phyloP scores from a whole-genome alignment of 2,888 invertebrate species.

The Pycnomerus fuliginosus region DNA sequence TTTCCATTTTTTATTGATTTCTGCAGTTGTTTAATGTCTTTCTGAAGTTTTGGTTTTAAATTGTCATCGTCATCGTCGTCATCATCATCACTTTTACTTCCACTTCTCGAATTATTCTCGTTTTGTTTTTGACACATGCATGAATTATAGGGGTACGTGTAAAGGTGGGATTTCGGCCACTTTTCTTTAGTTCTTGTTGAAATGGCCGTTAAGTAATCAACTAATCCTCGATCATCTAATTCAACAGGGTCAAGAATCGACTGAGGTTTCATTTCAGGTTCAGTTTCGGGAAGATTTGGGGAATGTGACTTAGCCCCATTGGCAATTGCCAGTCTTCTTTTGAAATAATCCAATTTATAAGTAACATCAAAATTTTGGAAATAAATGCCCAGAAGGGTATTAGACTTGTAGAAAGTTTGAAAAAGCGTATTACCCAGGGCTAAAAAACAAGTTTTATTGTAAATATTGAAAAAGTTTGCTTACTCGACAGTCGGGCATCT shows the following conservation, averaged over 20 bases:
- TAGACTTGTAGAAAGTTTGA: slow-evolving; percentile 35
- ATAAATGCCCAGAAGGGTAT: slow-evolving; percentile 41
- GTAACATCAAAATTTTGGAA: slow-evolving; percentile 40
- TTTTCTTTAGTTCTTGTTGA: no score
- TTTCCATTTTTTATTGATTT: no score
- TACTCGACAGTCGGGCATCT: slow-evolving; percentile 49
- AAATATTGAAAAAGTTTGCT: slow-evolving; percentile 5
- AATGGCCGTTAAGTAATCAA: slow-evolving; percentile 6
- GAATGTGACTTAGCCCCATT: no score
- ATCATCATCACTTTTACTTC: no score
- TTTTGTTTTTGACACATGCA: slow-evolving; percentile 24
- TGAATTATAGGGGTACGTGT: slow-evolving; percentile 20
- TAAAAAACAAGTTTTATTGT: slow-evolving; percentile 21
- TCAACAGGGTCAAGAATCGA: no score
- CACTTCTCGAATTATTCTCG: no score
- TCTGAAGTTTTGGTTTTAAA: no score
- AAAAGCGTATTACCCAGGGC: slow-evolving; percentile 43
- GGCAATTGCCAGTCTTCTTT: slow-evolving; percentile 13
- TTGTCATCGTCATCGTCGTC: slow-evolving; percentile 1
- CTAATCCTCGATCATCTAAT: slow-evolving; percentile 9
- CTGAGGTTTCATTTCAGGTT: no score
- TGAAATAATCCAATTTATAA: slow-evolving; percentile 32
- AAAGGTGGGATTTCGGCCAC: slow-evolving; percentile 22
- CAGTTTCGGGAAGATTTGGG: no score
- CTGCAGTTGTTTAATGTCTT: no score